Conservation (phyloP, 2,113 vertebrate genomes). For the Oreochromis tanganicae region DNA sequence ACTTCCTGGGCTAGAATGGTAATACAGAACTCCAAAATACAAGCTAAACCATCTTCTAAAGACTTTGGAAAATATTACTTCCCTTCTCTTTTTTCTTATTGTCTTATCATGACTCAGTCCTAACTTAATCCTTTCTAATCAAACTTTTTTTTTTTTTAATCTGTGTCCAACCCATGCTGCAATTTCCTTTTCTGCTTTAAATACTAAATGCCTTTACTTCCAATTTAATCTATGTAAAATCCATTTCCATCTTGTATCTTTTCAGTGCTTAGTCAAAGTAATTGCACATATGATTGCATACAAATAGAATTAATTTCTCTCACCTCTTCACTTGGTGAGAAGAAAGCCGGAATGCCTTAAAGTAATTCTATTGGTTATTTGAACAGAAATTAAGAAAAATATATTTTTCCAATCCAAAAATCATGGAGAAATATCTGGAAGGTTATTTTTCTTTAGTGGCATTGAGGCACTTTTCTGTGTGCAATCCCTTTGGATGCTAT, state of each 20-base stretch:
- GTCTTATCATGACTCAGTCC: too few relatives aligned
- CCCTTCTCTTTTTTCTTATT: too few relatives aligned
- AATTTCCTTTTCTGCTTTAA: too few relatives aligned
- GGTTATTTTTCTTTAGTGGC: neutral
- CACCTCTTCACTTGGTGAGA: neutral
- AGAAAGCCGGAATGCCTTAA: neutral
- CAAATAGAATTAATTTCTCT: neutral
- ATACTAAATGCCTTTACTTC: neutral
- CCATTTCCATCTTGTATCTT: neutral
- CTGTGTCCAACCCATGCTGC: too few relatives aligned
- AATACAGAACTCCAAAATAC: too few relatives aligned
- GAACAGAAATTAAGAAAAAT: neutral
- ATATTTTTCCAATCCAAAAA: neutral
- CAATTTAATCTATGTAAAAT: neutral
- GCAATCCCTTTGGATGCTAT: neutral
- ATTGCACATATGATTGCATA: neutral
- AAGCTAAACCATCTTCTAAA: too few relatives aligned
- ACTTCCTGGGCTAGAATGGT: too few relatives aligned
- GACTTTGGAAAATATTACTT: too few relatives aligned
- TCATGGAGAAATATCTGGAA: neutral
- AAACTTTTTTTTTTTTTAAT: too few relatives aligned
- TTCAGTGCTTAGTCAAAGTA: neutral
- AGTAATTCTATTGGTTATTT: neutral
- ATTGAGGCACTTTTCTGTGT: neutral
- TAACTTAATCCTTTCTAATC: too few relatives aligned